Base-by-base conservation (phyloP, 2,888 invertebrate genomes). In the Crossocerus cetratus region DNA sequence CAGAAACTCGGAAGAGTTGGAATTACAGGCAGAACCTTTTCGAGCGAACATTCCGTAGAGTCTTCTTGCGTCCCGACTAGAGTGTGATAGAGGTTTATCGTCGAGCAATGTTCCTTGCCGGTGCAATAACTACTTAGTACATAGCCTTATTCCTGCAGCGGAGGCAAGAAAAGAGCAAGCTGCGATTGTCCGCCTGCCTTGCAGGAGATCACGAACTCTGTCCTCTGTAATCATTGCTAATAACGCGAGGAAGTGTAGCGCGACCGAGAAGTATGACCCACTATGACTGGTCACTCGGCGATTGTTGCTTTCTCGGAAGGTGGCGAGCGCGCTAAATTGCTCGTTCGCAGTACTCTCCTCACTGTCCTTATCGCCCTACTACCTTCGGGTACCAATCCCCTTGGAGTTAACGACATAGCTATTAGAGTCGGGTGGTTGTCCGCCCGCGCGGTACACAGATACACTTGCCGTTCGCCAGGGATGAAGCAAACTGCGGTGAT, bases 141-240 rank as follows among this genome's bases (percentile, higher is more conserved):
- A n/a, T n/a, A n/a, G n/a, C 55, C 54, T 49, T 64, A 68, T 68
- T 59, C 44, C 61, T 55, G 60, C 57, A 56, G 62, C 42, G 8
- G 56, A 66, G 60, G 45, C 65, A 59, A 77, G 60, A 69, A 80
- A 74, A 77, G 65, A 59, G 65, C 57, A 60, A 57, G 57, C 59
- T 66, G 59, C 63, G 65, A 74, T 76, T 69, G 70, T 69, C 70
- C 62, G 74, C 64, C 69, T 65, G 60, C 66, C 61, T 62, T 18
- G 61, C 61, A 73, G 68, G 74, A 78, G 79, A 77, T 80, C 72
- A 72, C 32, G 71, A 78, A 69, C 75, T 16, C 59, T 72, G 69
- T 68, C 56, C 72, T 72, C 80, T 78, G 69, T 84, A 85, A 86
- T 86, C 83, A 82, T 78, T 76, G 77, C 72, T 86, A 85, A 86